These are phyloP conservation scores for Champsocephalus gunnari DNA, from an alignment of 2,797 vertebrate genomes.

Conservation along the genomic window DNA sequence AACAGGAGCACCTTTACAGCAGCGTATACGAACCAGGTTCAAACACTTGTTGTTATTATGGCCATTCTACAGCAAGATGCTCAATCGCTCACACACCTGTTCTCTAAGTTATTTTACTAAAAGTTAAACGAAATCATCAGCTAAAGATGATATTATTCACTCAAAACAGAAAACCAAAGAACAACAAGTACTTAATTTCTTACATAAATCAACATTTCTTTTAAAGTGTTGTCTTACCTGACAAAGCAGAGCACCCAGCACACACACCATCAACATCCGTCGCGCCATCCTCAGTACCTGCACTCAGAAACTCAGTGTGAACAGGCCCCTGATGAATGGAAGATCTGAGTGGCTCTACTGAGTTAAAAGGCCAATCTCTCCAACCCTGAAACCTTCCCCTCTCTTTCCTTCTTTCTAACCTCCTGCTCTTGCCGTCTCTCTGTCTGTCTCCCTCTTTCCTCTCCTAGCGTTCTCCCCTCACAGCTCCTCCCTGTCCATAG, in stretches of 20 bases:
- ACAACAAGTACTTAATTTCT: neutral
- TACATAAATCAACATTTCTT: neutral
- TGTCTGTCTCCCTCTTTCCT: constrained; percentile 49
- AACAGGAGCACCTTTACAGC: constrained; percentile 13
- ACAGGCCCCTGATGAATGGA: constrained; percentile 34
- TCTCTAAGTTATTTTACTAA: neutral
- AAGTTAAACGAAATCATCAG: neutral
- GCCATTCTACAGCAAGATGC: constrained; percentile 1
- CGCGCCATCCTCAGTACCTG: constrained; percentile 70
- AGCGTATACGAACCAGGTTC: neutral
- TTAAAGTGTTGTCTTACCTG: constrained; percentile 67
- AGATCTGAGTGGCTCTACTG: constrained; percentile 37
- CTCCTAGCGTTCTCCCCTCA: constrained; percentile 66
- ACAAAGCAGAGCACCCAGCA: constrained; percentile 65
- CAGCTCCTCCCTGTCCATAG: constrained; percentile 79
- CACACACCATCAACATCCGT: constrained; percentile 65
- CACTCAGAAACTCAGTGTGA: constrained; percentile 43
- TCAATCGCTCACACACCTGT: neutral
- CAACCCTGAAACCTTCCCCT: constrained; percentile 43
- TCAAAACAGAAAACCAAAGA: constrained; percentile 17
- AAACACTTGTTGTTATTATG: neutral
- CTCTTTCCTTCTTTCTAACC: constrained; percentile 48
- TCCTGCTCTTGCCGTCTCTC: constrained; percentile 42
- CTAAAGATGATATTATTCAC: neutral
- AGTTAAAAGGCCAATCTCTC: constrained; percentile 51